Percentiles rank a stretch among this genome's conserved stretches.
These are phyloP conservation scores for Drosophila maculinotata DNA, from an alignment of 2,888 invertebrate genomes.

Conservation along the genomic window DNA sequence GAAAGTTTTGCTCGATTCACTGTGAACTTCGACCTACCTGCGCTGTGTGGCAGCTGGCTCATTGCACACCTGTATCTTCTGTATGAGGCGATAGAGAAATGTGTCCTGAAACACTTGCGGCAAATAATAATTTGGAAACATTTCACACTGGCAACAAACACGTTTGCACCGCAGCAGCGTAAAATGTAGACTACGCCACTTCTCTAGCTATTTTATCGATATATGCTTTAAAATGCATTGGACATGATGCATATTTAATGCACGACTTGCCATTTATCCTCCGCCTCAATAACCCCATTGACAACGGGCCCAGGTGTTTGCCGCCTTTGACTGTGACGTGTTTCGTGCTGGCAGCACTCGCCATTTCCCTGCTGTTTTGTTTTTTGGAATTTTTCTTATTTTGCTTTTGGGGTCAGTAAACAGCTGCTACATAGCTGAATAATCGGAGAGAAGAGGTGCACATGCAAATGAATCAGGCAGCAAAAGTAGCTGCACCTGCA, in stretches of 20 bases:
- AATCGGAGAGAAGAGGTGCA: conserved; percentile 19
- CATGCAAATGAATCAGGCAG: conserved; percentile 67
- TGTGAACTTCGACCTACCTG: conserved; percentile 66
- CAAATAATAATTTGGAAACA: conserved; percentile 70
- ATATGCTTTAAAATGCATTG: conserved; percentile 72
- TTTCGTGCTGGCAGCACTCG: conserved; percentile 56
- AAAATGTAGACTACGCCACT: conserved; percentile 40
- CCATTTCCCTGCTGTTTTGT: conserved; percentile 21
- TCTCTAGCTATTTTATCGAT: conserved; percentile 75
- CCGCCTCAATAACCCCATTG: neutral
- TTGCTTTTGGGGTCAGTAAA: conserved; percentile 69
- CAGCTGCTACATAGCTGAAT: conserved; percentile 47
- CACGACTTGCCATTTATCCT: conserved; percentile 47
- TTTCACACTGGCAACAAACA: conserved; percentile 37
- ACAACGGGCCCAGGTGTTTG: conserved; percentile 38
- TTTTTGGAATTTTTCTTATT: conserved; percentile 10
- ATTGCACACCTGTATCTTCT: conserved; percentile 74
- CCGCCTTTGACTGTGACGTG: conserved; percentile 59
- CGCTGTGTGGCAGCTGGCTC: conserved; percentile 48
- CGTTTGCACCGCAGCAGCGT: conserved; percentile 38
- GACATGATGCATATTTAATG: conserved; percentile 74
- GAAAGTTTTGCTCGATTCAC: conserved; percentile 44
- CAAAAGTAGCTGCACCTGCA: conserved; percentile 50
- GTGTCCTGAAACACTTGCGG: conserved; percentile 65
- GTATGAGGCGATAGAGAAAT: conserved; percentile 69